Conservation (phyloP, 2,113 vertebrate species). For the Probosciger aterrimus region DNA sequence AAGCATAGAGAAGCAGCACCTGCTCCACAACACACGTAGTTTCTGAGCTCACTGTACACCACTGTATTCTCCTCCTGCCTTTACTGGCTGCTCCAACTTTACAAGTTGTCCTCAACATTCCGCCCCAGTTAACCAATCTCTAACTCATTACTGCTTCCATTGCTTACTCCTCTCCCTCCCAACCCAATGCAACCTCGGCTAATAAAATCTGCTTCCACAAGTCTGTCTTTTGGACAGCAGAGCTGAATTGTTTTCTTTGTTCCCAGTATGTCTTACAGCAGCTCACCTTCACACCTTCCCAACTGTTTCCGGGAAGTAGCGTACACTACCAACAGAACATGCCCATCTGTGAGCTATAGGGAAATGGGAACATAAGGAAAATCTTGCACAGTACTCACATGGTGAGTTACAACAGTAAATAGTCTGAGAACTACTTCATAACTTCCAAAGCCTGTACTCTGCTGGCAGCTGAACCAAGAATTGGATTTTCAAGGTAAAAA, state of each 20-base stretch:
- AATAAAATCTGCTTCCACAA: background rate
- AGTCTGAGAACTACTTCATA: background rate
- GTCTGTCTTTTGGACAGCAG: background rate
- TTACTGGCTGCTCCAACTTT: background rate
- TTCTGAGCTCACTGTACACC: background rate
- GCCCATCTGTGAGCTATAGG: background rate
- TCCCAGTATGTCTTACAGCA: background rate
- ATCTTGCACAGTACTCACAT: background rate
- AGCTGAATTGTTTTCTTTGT: background rate
- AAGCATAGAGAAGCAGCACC: too few relatives aligned
- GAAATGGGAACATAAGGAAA: conserved; percentile 5
- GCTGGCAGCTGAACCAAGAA: background rate
- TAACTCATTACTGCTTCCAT: background rate
- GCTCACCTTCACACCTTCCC: background rate
- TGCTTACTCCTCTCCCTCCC: background rate
- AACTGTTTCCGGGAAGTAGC: background rate
- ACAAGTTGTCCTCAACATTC: background rate
- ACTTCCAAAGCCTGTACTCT: background rate
- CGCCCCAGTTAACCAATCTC: background rate
- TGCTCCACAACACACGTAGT: fast-evolving
- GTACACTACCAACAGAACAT: background rate
- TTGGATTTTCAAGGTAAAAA: background rate
- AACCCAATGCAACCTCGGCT: background rate
- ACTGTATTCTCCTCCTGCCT: background rate
- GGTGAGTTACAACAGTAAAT: background rate